phyloP scores from a whole-genome alignment of 2,888 invertebrate species.

The Pristionchus arcanus region DNA sequence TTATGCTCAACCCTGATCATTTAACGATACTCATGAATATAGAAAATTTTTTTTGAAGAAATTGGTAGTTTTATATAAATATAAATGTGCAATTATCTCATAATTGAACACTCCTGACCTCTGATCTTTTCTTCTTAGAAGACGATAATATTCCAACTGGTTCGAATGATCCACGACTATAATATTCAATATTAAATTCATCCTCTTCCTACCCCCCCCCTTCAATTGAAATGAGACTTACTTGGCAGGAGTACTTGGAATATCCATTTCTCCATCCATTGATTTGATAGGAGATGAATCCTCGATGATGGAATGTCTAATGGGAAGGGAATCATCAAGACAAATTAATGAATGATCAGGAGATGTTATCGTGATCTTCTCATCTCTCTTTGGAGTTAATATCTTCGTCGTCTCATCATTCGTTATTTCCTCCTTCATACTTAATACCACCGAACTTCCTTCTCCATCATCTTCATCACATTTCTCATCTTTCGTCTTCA shows the following conservation, averaged over 20 bases:
- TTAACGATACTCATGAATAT: neutral
- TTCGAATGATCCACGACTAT: slow-evolving; percentile 29
- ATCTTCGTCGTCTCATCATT: neutral
- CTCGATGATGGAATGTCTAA: neutral
- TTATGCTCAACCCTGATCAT: neutral
- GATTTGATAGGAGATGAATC: neutral
- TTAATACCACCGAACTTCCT: neutral
- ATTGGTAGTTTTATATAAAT: neutral
- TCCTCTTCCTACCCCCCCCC: neutral
- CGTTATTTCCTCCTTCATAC: neutral
- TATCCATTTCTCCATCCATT: neutral
- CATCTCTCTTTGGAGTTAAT: neutral
- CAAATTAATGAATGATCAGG: neutral
- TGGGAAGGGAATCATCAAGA: neutral
- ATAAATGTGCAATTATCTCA: neutral
- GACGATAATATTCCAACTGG: slow-evolving; percentile 48
- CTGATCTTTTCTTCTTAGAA: neutral
- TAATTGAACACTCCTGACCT: neutral
- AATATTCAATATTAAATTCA: neutral
- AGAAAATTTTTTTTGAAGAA: too few species aligned
- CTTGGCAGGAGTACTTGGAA: slow-evolving; percentile 33
- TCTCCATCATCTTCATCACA: neutral
- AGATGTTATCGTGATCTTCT: neutral
- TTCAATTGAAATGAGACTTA: neutral
- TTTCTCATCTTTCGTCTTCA: neutral